Conservation (phyloP, 2,113 vertebrate genomes). For the Meriones unguiculatus region DNA sequence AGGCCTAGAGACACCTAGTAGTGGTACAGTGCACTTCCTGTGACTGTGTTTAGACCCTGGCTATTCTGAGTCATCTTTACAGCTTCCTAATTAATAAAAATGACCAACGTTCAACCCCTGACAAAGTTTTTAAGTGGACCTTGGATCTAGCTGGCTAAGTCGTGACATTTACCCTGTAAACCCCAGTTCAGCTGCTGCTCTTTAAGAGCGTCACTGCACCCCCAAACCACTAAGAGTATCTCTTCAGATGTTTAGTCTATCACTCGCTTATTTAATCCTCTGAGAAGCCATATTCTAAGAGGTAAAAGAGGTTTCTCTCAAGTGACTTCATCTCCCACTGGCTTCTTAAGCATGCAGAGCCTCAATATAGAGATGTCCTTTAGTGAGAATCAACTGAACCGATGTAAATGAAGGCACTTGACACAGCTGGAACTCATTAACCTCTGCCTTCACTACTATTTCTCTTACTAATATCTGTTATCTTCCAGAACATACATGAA, state of each 20-base stretch:
- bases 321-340: slow-evolving; percentile 6
- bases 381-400: background rate
- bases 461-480: background rate
- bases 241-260: slow-evolving; percentile 43
- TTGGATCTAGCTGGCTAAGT: background rate
- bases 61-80: background rate
- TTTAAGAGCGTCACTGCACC: background rate
- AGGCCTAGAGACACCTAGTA: too few species aligned
- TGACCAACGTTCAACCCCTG: background rate
- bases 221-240: background rate
- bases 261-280: background rate
- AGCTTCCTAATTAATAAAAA: slow-evolving; percentile 25
- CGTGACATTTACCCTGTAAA: background rate
- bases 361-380: background rate
- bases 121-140: background rate
- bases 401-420: background rate
- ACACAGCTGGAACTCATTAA: background rate
- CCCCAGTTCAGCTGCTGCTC: background rate
- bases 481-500: background rate
- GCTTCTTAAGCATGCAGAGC: slow-evolving; percentile 15
- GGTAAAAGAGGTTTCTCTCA: background rate
- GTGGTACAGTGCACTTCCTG: background rate
- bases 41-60: background rate
- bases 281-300: slow-evolving; percentile 23
- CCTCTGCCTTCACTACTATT: background rate